phyloP scores from a whole-genome alignment of 2,888 invertebrate genomes.

The Erpobdella octoculata region DNA sequence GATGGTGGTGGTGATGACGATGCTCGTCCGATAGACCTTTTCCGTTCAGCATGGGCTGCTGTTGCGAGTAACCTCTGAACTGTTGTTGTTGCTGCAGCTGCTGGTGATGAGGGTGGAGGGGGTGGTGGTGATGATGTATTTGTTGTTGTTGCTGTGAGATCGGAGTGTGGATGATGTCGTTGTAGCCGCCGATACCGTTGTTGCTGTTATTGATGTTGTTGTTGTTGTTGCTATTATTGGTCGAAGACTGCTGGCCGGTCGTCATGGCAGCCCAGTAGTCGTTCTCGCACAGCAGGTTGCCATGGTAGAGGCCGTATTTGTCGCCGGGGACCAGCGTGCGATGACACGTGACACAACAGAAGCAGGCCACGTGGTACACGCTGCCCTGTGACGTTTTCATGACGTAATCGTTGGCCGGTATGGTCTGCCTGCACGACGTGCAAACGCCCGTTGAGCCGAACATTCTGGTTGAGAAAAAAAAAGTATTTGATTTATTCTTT shows the following conservation, averaged over 20 bases:
- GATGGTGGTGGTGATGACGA: conserved; percentile 7
- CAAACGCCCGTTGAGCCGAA: conserved; percentile 83
- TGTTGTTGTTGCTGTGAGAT: background rate
- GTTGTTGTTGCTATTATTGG: background rate
- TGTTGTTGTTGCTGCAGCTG: conserved; percentile 16
- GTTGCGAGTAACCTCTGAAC: conserved; percentile 1
- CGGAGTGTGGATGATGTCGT: background rate
- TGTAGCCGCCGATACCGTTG: background rate
- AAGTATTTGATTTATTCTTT: background rate
- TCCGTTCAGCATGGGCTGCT: conserved; percentile 2
- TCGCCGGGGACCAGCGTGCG: conserved; percentile 81
- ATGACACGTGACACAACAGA: conserved; percentile 86
- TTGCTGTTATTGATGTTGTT: background rate
- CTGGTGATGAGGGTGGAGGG: background rate
- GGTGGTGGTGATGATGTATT: background rate
- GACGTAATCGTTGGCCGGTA: conserved; percentile 85
- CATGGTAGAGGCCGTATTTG: conserved; percentile 83
- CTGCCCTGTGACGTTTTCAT: conserved; percentile 64
- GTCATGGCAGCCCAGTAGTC: conserved; percentile 61
- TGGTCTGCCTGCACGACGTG: conserved; percentile 81
- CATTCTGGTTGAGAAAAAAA: conserved; percentile 61
- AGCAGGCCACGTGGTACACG: conserved; percentile 90
- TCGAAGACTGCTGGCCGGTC: background rate
- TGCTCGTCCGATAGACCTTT: conserved; percentile 2
- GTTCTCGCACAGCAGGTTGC: conserved; percentile 83